Percentiles rank a stretch among this genome's conserved stretches.
These are phyloP conservation scores for Hermodice carunculata DNA, from an alignment of 2,888 invertebrate genomes.

Conservation along the genomic window DNA sequence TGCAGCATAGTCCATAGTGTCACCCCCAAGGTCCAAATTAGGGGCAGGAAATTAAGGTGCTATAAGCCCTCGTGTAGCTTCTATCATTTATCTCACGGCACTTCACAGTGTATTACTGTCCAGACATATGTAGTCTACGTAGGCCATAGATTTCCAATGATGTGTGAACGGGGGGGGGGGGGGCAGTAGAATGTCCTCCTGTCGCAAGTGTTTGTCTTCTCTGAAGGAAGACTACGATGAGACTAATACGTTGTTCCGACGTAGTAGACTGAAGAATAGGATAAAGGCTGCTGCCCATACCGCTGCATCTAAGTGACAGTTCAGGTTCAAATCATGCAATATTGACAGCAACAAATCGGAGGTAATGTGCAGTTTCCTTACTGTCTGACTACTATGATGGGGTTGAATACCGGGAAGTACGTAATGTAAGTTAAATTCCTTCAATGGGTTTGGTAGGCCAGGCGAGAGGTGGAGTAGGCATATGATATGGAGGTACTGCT, in stretches of 20 bases:
- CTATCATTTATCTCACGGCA: too few species aligned
- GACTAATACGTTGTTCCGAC: background rate
- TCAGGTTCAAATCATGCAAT: background rate
- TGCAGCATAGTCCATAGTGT: too few species aligned
- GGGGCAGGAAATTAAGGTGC: too few species aligned
- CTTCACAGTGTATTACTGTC: too few species aligned
- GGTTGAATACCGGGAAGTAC: background rate
- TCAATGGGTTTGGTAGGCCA: conserved; percentile 1
- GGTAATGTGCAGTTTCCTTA: conserved; percentile 1
- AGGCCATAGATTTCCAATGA: too few species aligned
- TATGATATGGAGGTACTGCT: background rate
- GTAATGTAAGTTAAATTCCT: background rate
- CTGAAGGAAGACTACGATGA: background rate
- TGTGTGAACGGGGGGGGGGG: too few species aligned
- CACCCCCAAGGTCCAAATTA: too few species aligned
- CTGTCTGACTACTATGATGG: background rate
- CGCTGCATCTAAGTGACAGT: background rate
- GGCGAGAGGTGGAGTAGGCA: background rate
- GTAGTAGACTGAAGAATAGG: background rate
- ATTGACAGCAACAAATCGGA: background rate
- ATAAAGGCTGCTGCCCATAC: conserved; percentile 9
- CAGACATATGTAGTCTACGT: too few species aligned
- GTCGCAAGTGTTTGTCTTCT: background rate
- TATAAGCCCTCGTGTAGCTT: too few species aligned
- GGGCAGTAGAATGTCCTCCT: background rate